Conservation (phyloP, 2,888 invertebrate species). For the Ochropleura plecta region DNA sequence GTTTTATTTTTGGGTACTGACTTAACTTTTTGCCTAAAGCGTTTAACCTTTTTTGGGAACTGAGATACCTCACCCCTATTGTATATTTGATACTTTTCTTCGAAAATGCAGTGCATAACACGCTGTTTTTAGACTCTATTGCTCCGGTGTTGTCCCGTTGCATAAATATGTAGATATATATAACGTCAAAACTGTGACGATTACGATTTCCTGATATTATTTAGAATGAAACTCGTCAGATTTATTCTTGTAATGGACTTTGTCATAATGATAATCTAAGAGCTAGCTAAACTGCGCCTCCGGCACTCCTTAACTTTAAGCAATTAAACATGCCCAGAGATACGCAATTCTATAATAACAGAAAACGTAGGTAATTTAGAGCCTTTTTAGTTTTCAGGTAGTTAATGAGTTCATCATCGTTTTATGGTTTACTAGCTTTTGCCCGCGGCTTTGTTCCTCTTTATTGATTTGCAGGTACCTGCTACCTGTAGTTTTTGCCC, state of each 20-base stretch:
- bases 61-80: not conserved
- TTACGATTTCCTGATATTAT: not conserved
- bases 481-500: too few relatives aligned
- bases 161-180: not conserved
- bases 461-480: too few relatives aligned
- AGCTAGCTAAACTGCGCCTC: not conserved
- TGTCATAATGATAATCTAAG: not conserved
- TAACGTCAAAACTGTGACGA: not conserved
- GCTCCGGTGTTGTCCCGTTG: not conserved
- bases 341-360: not conserved
- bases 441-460: too few relatives aligned
- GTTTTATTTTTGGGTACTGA: constrained; percentile 3
- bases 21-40: not conserved
- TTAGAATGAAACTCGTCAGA: not conserved
- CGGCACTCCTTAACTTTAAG: not conserved
- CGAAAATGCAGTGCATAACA: not conserved
- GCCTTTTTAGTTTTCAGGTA: not conserved
- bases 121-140: not conserved
- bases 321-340: not conserved
- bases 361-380: not conserved
- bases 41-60: not conserved
- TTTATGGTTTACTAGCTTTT: too few relatives aligned
- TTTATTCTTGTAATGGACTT: not conserved
- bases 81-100: not conserved
- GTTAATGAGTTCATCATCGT: not conserved